Base-by-base conservation (phyloP, 1,140 invertebrate genomes). In the Monochamus saltuarius region DNA sequence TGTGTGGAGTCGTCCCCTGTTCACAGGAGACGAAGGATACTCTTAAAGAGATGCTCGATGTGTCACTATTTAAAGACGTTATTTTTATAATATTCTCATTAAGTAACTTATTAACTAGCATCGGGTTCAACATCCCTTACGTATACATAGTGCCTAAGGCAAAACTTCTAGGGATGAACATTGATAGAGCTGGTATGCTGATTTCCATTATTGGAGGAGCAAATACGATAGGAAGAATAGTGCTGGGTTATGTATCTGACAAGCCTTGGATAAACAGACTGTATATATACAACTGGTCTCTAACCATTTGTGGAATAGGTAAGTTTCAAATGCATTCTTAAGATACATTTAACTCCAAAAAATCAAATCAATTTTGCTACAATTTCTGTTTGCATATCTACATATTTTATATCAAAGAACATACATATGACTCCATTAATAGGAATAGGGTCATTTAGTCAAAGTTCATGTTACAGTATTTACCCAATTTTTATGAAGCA, bases 91-190 rank as follows among this genome's bases (percentile, higher is more conserved):
- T 98, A 50, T 98, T 98, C 77, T 87, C 88, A 16, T 56, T 94
- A 34, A 97, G 94, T 19, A 98, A 99, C 78, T 96, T 98, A 74
- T 87, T 94, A 70, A 98, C 95, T 7, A 95, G 91, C 73, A 91
- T 99, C 66, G 96, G 96, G 35, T 99, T 97, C 81, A 95, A 97
- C 76, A 87, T 97, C 69, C 96, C 96, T 54, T 92, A 96, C 79
- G 82, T 97, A 63, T 93, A 90, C 77, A 83, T 92, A 39, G 85
- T 86, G 59, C 80, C 87, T 43, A 83, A 86, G 76, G 87, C 88
- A 3, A 77, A 85, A 52, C 74, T 82, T 7, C 66, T 86, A 43
- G 78, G 78, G 0, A 81, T 93, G 10, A 63, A 77, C 1, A 74
- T 82, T 63, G 75, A 82, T 49, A 66, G 83, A 47, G 82, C 85